Base-by-base conservation (phyloP, 2,888 invertebrate genomes). In the Polia nebulosa region DNA sequence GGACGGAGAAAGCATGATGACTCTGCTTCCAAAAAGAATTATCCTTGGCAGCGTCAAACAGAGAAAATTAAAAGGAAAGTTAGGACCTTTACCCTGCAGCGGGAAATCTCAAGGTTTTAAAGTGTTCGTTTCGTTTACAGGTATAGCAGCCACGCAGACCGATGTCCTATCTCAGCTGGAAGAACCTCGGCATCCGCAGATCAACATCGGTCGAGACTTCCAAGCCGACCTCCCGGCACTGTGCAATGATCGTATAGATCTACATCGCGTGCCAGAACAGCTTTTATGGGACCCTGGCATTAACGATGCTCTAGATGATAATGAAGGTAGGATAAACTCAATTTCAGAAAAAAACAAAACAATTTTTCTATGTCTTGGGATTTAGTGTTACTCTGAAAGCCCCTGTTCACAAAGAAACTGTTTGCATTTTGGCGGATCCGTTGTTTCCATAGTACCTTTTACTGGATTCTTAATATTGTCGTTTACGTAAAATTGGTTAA, bases 231-330 rank as follows among this genome's bases (percentile, higher is more conserved):
- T 99, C 88, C 98, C 98, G 13, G 93, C 95, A 71, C 80, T 94
- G 39, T 94, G 93, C 79, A 91, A 90, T 83, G 96, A 93, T 88
- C 96, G 94, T 78, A 93, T 93, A 81, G 96, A 92, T 85, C 92
- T 92, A 78, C 96, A 93, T 87, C 94, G 96, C 53, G 96, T 96
- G 73, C 96, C 96, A 3, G 97, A 98, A 87, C 97, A 98, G 88
- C 95, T 98, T 51, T 96, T 99, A 45, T 99, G 99, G 99, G 97
- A 98, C 91, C 99, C 99, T 29, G 97, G 97, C 87, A 97, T 98
- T 87, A 96, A 97, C 84, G 96, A 96, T 78, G 95, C 96, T 27
- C 96, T 97, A 87, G 97, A 97, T 76, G 98, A 97, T 72, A 97
- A 96, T 85, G 98, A 98, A 97, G 96, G 98, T 98, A 93, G 1